phyloP scores from a whole-genome alignment of 2,888 invertebrate genomes.

The Hartigia nigra region DNA sequence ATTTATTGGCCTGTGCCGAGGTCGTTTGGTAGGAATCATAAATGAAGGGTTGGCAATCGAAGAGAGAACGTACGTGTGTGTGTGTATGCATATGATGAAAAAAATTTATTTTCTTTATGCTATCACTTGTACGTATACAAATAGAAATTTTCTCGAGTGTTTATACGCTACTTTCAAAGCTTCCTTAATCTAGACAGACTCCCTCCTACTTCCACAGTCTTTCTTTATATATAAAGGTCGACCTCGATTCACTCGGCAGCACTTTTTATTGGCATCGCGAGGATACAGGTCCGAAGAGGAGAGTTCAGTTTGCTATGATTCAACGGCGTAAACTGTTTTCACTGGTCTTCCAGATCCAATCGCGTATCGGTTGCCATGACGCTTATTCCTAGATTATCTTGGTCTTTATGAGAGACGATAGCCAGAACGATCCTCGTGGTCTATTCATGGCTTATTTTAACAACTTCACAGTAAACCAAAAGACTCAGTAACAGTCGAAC shows the following conservation, averaged over 20 bases:
- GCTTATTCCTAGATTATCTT: not conserved
- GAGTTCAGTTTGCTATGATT: constrained; percentile 15
- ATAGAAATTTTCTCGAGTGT: not conserved
- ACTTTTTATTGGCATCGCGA: constrained; percentile 25
- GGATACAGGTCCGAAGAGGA: not conserved
- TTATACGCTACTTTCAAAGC: not conserved
- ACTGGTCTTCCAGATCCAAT: not conserved
- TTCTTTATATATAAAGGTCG: constrained; percentile 14
- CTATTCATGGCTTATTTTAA: not conserved
- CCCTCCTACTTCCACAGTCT: not conserved
- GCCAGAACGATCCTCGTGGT: not conserved
- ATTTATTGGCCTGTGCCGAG: too few species aligned
- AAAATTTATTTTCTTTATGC: not conserved
- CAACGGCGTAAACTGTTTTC: constrained; percentile 18
- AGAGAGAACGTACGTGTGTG: too few species aligned
- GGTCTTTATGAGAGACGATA: not conserved
- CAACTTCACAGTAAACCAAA: not conserved
- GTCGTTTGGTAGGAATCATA: not conserved
- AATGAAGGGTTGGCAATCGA: not conserved
- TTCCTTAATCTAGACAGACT: not conserved
- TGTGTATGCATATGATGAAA: too few species aligned
- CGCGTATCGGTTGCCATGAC: not conserved
- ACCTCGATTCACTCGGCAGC: constrained; percentile 25
- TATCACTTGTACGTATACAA: not conserved
- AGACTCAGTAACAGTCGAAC: not conserved